Conservation (phyloP, 1,140 invertebrate genomes). For the Megalonaias nervosa region DNA sequence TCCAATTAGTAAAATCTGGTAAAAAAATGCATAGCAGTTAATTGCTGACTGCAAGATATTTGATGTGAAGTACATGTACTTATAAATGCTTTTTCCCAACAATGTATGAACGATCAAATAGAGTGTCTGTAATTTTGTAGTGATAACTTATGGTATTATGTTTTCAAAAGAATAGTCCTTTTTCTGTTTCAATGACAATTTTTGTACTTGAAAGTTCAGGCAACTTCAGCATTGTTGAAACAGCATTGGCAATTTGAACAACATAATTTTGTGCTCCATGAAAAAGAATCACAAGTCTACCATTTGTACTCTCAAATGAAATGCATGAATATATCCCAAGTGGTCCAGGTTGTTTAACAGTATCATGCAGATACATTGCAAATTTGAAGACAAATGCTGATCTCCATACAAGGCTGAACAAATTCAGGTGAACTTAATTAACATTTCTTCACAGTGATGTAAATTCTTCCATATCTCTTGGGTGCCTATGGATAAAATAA, state of each 20-base stretch:
- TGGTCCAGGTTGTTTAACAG: constrained; percentile 22
- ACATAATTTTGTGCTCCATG: constrained; percentile 24
- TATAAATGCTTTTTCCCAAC: no score
- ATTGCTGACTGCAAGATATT: no score
- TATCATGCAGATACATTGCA: constrained; percentile 23
- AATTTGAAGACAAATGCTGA: constrained; percentile 28
- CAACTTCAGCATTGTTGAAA: constrained; percentile 3
- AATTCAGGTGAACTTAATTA: constrained; percentile 15
- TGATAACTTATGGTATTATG: no score
- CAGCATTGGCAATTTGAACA: constrained; percentile 27
- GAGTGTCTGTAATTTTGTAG: no score
- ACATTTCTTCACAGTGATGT: constrained; percentile 14
- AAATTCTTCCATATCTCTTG: constrained; percentile 18
- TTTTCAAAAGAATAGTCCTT: no score
- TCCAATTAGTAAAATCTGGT: no score
- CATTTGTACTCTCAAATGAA: constrained; percentile 30
- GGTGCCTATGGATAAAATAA: constrained; percentile 23
- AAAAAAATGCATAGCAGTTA: no score
- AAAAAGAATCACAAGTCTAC: constrained; percentile 17
- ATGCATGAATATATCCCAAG: constrained; percentile 29
- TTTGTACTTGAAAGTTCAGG: no score
- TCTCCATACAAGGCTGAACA: constrained; percentile 22
- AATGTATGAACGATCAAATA: no score
- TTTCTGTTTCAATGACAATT: no score
- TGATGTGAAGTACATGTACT: no score